Percentiles rank a stretch among this genome's conserved stretches.
phyloP scores from a whole-genome alignment of 1,140 invertebrate species.

The Aphaenogaster floridana region DNA sequence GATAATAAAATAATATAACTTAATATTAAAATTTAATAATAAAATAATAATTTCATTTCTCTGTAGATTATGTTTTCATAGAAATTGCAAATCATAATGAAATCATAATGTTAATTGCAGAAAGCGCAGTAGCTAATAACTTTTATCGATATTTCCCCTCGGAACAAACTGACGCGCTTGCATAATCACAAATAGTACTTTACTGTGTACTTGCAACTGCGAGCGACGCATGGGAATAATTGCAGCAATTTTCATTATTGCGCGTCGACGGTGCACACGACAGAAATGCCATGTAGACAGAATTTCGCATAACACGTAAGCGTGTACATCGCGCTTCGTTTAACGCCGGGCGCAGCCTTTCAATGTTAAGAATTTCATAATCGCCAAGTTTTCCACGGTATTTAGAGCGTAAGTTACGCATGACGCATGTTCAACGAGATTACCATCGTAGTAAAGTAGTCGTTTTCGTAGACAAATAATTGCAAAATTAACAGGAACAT shows the following conservation, averaged over 20 bases:
- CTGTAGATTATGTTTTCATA: not conserved
- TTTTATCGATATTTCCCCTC: constrained; percentile 17
- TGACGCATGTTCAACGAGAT: not conserved
- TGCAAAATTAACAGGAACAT: constrained; percentile 12
- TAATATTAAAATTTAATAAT: not conserved
- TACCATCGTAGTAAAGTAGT: not conserved
- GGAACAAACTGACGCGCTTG: constrained; percentile 9
- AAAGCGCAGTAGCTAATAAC: not conserved
- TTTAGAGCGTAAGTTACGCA: constrained; percentile 4
- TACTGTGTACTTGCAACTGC: not conserved
- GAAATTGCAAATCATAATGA: too few species aligned
- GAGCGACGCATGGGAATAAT: constrained; percentile 31
- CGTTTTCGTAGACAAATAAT: constrained; percentile 4
- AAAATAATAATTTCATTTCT: not conserved
- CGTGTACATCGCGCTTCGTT: constrained; percentile 5
- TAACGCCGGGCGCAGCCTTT: not conserved
- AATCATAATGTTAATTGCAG: constrained; percentile 1
- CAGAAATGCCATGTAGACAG: constrained; percentile 18
- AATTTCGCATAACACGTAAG: constrained; percentile 32
- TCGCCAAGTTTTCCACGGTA: constrained; percentile 27
- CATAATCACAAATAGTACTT: constrained; percentile 4
- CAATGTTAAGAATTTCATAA: constrained; percentile 34
- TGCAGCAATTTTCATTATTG: constrained; percentile 50
- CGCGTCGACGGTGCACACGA: not conserved
- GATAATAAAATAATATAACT: not conserved